Evolutionary conservation across 1,140 invertebrate genomes (phyloP), one percentile per base, ranked within the genome.

Genomic region (Octopus sinensis): DNA sequence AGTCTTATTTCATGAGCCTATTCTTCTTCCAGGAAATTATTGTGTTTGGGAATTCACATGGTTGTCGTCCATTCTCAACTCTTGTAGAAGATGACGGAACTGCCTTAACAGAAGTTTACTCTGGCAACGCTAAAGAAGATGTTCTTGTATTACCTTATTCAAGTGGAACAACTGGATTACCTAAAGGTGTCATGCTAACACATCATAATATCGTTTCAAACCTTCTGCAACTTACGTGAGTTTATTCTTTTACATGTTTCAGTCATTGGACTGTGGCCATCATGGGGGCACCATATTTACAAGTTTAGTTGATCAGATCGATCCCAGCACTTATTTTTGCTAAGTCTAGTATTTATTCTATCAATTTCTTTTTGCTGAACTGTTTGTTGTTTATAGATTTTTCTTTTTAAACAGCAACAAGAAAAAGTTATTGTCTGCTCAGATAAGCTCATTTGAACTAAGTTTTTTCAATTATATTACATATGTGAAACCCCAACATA

Each of bases 131-230:
- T 17, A 76, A 53, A 56, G 83, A 86, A 17, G 85, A 88, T 79
- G 81, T 87, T 4, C 62, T 87, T 10, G 83, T 83, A 9, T 78
- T 90, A 4, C 88, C 87, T 4, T 89, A 88, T 80, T 88, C 87
- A 30, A 89, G 88, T 77, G 88, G 88, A 4, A 89, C 88, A 0
- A 89, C 88, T 4, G 88, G 88, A n/a, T 81, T 88, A 4, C 88
- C 88, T 1, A 89, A 89, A 81, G 88, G 87, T 0, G 88, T 89
- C 6, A 87, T 88, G 87, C 78, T 89, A 13, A 88, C 86, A 17
- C 87, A 89, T 79, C 77, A 82, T n/a, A 88, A 88, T 81, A 76
- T 86, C 77, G 54, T 87, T 6, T 81, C 85, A 10, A 87, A 89
- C 71, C 52, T 87, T 52, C 17, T 80, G 56, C 84, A 87, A 76